Evolutionary conservation across 2,797 vertebrate species (phyloP).

Genomic region (Furcifer pardalis): DNA sequence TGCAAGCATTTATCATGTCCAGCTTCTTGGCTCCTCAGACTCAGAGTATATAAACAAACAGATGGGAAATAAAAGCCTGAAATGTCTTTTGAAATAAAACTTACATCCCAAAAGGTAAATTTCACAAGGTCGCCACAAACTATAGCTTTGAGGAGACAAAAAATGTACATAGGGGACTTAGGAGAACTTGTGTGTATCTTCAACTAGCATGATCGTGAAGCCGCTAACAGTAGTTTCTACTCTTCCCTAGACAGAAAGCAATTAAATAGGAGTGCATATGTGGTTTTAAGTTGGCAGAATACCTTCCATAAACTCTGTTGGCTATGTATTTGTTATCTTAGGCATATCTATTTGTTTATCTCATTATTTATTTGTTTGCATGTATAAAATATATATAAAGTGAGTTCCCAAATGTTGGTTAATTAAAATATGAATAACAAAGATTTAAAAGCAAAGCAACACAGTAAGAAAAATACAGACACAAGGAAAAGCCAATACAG

Average conservation of each 20-base stretch:
- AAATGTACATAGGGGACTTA: background rate
- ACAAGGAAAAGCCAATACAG: background rate
- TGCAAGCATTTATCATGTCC: background rate
- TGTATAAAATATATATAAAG: background rate
- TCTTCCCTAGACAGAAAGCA: background rate
- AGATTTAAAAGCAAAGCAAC: background rate
- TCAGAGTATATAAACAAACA: slow-evolving; percentile 43
- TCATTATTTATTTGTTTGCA: background rate
- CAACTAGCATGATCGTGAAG: background rate
- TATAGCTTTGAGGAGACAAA: background rate
- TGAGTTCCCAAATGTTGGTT: background rate
- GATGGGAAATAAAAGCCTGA: slow-evolving; percentile 44
- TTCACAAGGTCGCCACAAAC: slow-evolving; percentile 26
- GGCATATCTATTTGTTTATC: background rate
- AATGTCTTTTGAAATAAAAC: slow-evolving; percentile 32
- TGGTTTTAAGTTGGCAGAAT: background rate
- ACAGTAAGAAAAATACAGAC: background rate
- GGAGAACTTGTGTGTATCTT: background rate
- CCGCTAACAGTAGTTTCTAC: background rate
- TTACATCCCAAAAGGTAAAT: slow-evolving; percentile 11
- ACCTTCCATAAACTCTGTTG: background rate
- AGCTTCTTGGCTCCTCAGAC: slow-evolving; percentile 30
- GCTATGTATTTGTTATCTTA: background rate
- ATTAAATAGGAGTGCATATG: slow-evolving; percentile 14
- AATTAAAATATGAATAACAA: too few relatives aligned